phyloP scores from a whole-genome alignment of 1,140 invertebrate genomes.

The Coboldia fuscipes region DNA sequence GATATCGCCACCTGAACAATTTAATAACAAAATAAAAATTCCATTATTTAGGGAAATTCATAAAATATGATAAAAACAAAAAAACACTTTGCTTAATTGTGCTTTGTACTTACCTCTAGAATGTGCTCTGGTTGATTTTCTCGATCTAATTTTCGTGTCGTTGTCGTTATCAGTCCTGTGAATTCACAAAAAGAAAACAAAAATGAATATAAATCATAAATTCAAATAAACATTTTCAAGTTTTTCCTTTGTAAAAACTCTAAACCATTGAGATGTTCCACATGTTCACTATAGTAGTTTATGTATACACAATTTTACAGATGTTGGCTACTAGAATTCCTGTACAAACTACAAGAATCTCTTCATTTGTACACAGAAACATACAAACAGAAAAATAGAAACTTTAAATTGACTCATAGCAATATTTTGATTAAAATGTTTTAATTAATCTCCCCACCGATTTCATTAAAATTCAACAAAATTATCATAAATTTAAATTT shows the following conservation, averaged over 20 bases:
- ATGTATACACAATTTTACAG: too few relatives aligned
- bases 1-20: slow-evolving; percentile 40
- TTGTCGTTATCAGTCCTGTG: slow-evolving; percentile 62
- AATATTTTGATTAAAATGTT: too few relatives aligned
- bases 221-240: neutral
- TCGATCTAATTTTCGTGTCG: slow-evolving; percentile 59
- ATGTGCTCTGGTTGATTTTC: slow-evolving; percentile 67
- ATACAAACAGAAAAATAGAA: too few relatives aligned
- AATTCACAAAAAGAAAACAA: slow-evolving; percentile 6
- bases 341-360: too few relatives aligned
- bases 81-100: neutral
- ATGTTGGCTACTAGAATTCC: too few relatives aligned
- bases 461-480: too few relatives aligned
- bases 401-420: too few relatives aligned
- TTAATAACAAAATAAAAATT: neutral
- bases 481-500: too few relatives aligned
- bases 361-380: too few relatives aligned
- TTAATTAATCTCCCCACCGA: too few relatives aligned
- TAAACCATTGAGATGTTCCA: too few relatives aligned
- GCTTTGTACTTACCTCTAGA: slow-evolving; percentile 46
- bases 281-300: too few relatives aligned
- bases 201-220: neutral
- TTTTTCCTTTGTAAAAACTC: neutral
- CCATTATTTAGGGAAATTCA: neutral
- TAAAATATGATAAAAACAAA: neutral